A percentile compares a stretch with the other conserved stretches of the same genome.
phyloP scores from a whole-genome alignment of 2,113 vertebrate species.

The Pachypanchax playfairii region DNA sequence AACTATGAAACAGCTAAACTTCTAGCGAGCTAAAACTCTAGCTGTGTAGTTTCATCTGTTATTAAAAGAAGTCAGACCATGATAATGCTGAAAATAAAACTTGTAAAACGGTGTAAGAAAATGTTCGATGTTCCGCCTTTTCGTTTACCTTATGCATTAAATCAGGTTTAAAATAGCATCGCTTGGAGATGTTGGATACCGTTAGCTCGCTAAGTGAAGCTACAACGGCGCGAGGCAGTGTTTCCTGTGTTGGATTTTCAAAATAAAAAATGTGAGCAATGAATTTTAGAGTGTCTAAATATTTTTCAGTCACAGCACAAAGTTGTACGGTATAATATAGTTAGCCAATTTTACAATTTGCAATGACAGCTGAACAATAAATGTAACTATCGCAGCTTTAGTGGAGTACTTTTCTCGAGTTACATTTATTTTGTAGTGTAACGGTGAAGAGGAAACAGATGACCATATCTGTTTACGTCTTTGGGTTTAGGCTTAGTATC shows the following conservation, averaged over 20 bases:
- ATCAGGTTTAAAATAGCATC: too few relatives aligned
- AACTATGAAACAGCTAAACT: constrained; percentile 15
- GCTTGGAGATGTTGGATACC: too few relatives aligned
- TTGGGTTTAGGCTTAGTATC: constrained; percentile 36
- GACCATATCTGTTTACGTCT: background rate
- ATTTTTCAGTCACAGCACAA: background rate
- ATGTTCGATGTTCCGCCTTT: background rate
- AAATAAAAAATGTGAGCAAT: constrained; percentile 8
- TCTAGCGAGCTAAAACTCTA: too few relatives aligned
- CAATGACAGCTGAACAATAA: background rate
- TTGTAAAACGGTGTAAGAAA: background rate
- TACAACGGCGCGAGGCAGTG: rapidly evolving
- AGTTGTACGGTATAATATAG: background rate
- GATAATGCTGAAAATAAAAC: rapidly evolving
- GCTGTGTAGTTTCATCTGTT: background rate
- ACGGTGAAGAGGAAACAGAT: constrained; percentile 11
- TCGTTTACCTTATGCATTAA: background rate
- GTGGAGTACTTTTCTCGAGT: rapidly evolving
- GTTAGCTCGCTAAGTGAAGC: constrained; percentile 1
- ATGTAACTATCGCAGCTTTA: background rate
- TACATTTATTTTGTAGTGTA: constrained; percentile 36
- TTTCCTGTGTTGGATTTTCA: constrained; percentile 30
- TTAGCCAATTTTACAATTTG: rapidly evolving
- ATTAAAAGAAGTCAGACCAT: background rate
- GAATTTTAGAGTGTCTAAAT: too few relatives aligned